These are phyloP conservation scores for Syngnathus acus DNA, from an alignment of 2,797 vertebrate genomes.

Conservation along the genomic window DNA sequence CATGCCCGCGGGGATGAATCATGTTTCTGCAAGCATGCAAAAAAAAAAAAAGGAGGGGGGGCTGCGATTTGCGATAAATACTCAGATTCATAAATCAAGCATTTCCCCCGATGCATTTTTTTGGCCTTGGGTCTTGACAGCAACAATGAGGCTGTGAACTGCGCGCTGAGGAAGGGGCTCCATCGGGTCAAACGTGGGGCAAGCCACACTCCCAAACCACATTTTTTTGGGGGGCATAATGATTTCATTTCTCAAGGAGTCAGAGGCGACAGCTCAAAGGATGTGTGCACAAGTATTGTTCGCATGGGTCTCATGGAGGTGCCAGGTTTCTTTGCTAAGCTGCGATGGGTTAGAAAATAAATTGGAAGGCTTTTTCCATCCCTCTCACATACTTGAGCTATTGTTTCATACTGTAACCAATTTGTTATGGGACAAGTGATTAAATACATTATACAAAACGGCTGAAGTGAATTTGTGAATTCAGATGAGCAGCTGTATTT, in stretches of 20 bases:
- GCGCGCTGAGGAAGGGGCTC: constrained; percentile 36
- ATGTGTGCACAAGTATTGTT: constrained; percentile 9
- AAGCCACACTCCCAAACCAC: constrained; percentile 13
- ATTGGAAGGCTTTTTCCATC: background rate
- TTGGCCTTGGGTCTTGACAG: constrained; percentile 43
- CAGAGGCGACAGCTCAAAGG: background rate
- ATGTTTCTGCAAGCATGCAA: constrained; percentile 65
- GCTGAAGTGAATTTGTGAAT: constrained; percentile 20
- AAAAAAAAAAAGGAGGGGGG: background rate
- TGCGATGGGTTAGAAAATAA: background rate
- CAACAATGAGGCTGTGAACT: constrained; percentile 41
- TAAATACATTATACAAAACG: constrained; percentile 13
- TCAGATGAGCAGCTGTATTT: constrained; percentile 12
- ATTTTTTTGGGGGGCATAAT: background rate
- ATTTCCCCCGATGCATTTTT: constrained; percentile 47
- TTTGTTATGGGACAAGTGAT: constrained; percentile 10
- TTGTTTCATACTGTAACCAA: constrained; percentile 12
- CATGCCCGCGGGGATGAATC: constrained; percentile 69
- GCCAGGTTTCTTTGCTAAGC: constrained; percentile 13
- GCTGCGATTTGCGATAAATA: constrained; percentile 68
- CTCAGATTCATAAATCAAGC: constrained; percentile 68
- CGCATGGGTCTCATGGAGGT: constrained; percentile 7
- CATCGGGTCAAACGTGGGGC: constrained; percentile 47
- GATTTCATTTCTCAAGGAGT: background rate
- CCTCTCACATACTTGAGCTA: background rate